Evolutionary conservation across 1,140 invertebrate genomes (phyloP).

Genomic region (Condylostylus longicornis): DNA sequence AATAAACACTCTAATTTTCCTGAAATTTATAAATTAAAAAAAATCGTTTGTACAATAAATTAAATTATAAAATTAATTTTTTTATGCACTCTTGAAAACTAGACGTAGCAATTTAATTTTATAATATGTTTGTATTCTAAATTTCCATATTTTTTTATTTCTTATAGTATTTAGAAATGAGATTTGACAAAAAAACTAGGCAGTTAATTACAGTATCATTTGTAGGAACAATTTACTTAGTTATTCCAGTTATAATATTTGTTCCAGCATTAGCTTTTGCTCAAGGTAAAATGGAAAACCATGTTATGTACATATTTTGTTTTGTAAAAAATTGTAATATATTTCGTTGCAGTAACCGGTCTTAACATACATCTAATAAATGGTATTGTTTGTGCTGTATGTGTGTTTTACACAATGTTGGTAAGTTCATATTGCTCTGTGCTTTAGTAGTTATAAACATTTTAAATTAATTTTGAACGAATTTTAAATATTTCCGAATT

Average conservation of each 20-base stretch:
- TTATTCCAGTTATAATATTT: slow-evolving; percentile 26
- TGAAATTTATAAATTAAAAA: too few species aligned
- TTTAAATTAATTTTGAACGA: too few species aligned
- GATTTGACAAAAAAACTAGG: slow-evolving; percentile 45
- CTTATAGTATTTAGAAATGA: slow-evolving; percentile 51
- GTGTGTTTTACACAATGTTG: slow-evolving; percentile 69
- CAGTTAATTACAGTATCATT: slow-evolving; percentile 47
- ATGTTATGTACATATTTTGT: slow-evolving; percentile 3
- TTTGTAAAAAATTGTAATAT: slow-evolving; percentile 8
- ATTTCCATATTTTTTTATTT: slow-evolving; percentile 8
- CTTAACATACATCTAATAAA: slow-evolving; percentile 54
- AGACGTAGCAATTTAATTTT: too few species aligned
- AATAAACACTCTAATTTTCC: too few species aligned
- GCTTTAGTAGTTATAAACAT: too few species aligned
- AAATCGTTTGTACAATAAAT: neutral
- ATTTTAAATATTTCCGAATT: too few species aligned
- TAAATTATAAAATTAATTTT: neutral
- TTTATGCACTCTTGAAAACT: too few species aligned
- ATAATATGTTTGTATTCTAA: too few species aligned
- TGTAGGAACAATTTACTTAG: slow-evolving; percentile 30
- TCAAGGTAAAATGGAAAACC: slow-evolving; percentile 39
- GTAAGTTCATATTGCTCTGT: too few species aligned
- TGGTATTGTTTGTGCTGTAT: slow-evolving; percentile 52
- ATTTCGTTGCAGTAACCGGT: slow-evolving; percentile 46
- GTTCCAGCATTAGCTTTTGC: slow-evolving; percentile 62